Conservation (phyloP, 2,113 vertebrate genomes). For the Meleagris gallopavo region DNA sequence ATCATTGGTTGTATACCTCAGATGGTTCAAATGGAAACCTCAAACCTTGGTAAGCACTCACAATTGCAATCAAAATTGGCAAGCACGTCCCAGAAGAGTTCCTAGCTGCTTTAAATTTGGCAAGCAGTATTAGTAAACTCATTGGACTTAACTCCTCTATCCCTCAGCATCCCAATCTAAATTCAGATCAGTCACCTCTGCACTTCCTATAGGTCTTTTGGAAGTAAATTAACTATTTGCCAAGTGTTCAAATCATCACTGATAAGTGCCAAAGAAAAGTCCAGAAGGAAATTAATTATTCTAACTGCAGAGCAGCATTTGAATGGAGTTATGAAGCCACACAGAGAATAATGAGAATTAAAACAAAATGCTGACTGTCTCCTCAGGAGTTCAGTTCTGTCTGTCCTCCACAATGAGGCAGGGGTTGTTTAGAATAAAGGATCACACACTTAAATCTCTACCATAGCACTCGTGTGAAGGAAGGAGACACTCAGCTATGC, state of each 20-base stretch:
- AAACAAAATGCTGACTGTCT: background rate
- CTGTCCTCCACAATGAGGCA: background rate
- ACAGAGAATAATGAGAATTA: background rate
- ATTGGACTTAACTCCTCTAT: background rate
- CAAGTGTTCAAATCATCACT: background rate
- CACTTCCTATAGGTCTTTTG: background rate
- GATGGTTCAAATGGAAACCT: background rate
- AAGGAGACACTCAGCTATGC: background rate
- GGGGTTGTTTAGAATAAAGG: background rate
- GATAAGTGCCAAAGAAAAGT: background rate
- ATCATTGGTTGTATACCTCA: background rate
- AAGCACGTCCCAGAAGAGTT: background rate
- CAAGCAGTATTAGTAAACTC: background rate
- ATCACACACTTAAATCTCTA: background rate
- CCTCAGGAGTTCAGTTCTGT: background rate
- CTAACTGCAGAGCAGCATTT: background rate
- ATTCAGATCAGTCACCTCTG: background rate
- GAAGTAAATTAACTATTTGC: constrained; percentile 5
- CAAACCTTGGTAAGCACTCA: background rate
- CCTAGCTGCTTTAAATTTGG: background rate
- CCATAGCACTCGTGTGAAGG: background rate
- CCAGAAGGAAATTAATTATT: constrained; percentile 32
- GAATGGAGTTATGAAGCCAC: background rate
- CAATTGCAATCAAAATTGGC: background rate
- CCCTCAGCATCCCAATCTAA: background rate